Conservation (phyloP, 2,797 vertebrate genomes). For the Premnoplex brunnescens region DNA sequence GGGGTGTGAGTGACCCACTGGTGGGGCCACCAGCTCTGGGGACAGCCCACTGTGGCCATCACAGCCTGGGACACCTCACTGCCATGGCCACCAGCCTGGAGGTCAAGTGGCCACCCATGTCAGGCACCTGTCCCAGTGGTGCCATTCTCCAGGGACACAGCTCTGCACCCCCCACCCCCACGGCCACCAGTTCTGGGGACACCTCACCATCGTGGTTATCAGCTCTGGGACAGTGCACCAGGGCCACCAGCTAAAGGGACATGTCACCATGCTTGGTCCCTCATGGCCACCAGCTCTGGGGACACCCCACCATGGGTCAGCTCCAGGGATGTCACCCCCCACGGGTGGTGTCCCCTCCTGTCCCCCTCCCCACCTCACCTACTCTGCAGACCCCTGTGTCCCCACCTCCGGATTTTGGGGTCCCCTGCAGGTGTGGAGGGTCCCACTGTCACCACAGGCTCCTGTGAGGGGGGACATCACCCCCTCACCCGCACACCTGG, state of each 20-base stretch:
- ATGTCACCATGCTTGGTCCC: too few species aligned
- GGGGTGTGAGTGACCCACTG: too few species aligned
- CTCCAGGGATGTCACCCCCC: neutral
- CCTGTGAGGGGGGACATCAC: neutral
- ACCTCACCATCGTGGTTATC: too few species aligned
- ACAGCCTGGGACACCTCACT: neutral
- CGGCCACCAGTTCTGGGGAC: too few species aligned
- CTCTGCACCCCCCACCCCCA: neutral
- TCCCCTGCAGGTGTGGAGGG: too few species aligned
- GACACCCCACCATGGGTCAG: neutral
- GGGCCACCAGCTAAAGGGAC: neutral
- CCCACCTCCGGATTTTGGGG: neutral
- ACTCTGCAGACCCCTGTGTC: neutral
- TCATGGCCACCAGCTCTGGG: too few species aligned
- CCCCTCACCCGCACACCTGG: fast-evolving
- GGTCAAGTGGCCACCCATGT: neutral
- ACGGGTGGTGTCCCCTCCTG: fast-evolving
- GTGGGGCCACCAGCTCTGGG: neutral
- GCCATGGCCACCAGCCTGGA: neutral
- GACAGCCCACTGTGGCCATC: neutral
- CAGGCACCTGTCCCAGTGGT: neutral
- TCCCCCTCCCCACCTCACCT: too few species aligned
- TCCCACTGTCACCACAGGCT: neutral
- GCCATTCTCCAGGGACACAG: neutral
- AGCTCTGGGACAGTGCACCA: too few species aligned